phyloP scores from a whole-genome alignment of 2,888 invertebrate species.

The Thereva unica region DNA sequence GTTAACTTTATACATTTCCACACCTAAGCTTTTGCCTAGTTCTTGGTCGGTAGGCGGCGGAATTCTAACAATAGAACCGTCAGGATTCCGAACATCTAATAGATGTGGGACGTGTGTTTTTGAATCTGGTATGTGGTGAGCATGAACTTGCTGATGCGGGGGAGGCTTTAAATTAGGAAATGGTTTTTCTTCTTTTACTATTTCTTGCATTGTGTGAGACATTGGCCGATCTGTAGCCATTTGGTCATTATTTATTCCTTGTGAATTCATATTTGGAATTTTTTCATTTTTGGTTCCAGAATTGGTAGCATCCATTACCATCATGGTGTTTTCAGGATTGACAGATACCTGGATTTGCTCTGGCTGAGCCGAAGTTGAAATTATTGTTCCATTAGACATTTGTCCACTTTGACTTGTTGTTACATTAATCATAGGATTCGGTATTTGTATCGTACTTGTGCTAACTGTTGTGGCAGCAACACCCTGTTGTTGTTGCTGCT shows the following conservation, averaged over 20 bases:
- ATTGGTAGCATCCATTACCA: slow-evolving; percentile 40
- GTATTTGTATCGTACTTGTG: slow-evolving; percentile 48
- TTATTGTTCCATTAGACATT: slow-evolving; percentile 48
- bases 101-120: slow-evolving; percentile 47
- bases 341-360: slow-evolving; percentile 45
- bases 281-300: slow-evolving; percentile 19
- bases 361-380: slow-evolving; percentile 45
- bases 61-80: slow-evolving; percentile 76
- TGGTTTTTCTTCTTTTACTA: slow-evolving; percentile 41
- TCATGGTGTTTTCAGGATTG: slow-evolving; percentile 37
- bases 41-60: slow-evolving; percentile 61
- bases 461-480: slow-evolving; percentile 43
- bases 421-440: slow-evolving; percentile 48
- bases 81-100: slow-evolving; percentile 68
- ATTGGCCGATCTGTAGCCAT: slow-evolving; percentile 32
- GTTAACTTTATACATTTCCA: slow-evolving; percentile 76
- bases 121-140: slow-evolving; percentile 38
- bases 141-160: slow-evolving; percentile 37
- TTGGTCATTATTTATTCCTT: slow-evolving; percentile 47
- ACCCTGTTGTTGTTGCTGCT: background rate
- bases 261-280: slow-evolving; percentile 44
- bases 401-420: slow-evolving; percentile 46
- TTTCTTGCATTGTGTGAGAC: slow-evolving; percentile 28
- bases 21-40: slow-evolving; percentile 59
- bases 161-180: slow-evolving; percentile 38